These are phyloP conservation scores for Allophyes oxyacanthae DNA, from an alignment of 2,888 invertebrate species.

Conservation along the genomic window DNA sequence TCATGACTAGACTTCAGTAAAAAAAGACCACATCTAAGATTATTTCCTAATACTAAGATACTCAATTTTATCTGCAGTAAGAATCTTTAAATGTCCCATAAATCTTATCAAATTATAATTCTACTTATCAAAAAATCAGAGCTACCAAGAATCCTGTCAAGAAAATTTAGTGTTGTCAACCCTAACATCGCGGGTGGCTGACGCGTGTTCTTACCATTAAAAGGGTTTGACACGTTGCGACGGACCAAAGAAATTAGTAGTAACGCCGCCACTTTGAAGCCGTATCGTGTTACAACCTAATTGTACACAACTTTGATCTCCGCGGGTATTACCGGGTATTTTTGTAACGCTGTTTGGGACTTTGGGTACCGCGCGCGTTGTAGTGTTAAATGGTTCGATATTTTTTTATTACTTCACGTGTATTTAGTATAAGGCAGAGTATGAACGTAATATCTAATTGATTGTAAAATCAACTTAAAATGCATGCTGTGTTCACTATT, in stretches of 20 bases:
- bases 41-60: no score
- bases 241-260: conserved; percentile 79
- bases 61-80: no score
- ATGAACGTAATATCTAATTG: no score
- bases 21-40: no score
- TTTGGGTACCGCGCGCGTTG: conserved; percentile 43
- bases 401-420: background rate
- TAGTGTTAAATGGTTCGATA: conserved; percentile 22
- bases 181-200: conserved; percentile 74
- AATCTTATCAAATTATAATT: no score
- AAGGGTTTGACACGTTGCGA: conserved; percentile 80
- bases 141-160: no score
- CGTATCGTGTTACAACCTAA: conserved; percentile 69
- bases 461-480: no score
- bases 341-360: conserved; percentile 49
- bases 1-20: no score
- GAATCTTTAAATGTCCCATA: no score
- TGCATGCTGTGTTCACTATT: no score
- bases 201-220: conserved; percentile 69
- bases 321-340: conserved; percentile 67
- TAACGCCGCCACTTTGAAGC: conserved; percentile 55
- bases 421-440: no score
- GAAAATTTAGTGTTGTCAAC: conserved; percentile 47
- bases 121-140: no score
- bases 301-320: conserved; percentile 83